Evolutionary conservation across 2,888 invertebrate genomes (phyloP), one percentile per base, ranked within the genome.

Genomic region (Pardosa pseudoannulata): DNA sequence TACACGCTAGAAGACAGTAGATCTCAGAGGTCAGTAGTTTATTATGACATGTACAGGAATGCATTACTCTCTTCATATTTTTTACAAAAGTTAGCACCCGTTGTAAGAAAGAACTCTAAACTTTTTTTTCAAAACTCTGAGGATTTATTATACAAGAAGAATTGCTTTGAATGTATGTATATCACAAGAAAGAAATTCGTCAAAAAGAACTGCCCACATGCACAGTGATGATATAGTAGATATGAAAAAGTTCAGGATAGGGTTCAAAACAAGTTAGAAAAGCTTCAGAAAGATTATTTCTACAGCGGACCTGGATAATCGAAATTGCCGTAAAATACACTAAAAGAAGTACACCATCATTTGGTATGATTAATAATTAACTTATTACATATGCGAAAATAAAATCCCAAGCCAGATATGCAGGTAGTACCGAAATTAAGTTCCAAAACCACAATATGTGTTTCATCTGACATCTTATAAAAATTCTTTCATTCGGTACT

Each of bases 141-240:
- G 78, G 78, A 78, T 85, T 78, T 85, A 76, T 76, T 85, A 64
- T 76, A 76, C 76, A 76, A 67, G 64, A 62, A 85, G 76, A 62
- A 78, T 70, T 50, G 16, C 13, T 32, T 76, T 19, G 56, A 56
- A 56, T 56, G 41, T 36, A 50, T 46, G 56, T 71, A 68, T 85
- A 85, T 85, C 83, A 85, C 83, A 85, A 85, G 73, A 78, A 85
- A 85, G 83, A 85, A 73, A 78, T 46, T 85, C 83, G 67, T 85
- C 72, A 82, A 83, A 82, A 76, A 76, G 75, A 83, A 76, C 72
- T 72, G 81, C 65, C 67, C 28, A 73, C 62, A 71, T 76, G 83
- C 78, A 85, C 83, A 85, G 78, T 56, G 72, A 85, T 85, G 78
- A 85, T 85, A 85, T 76, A 70, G 56, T 50, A 78, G 83, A 85